A percentile compares a stretch with the other conserved stretches of the same genome.
phyloP scores from a whole-genome alignment of 2,797 vertebrate genomes.

The Xiphophorus birchmanni region DNA sequence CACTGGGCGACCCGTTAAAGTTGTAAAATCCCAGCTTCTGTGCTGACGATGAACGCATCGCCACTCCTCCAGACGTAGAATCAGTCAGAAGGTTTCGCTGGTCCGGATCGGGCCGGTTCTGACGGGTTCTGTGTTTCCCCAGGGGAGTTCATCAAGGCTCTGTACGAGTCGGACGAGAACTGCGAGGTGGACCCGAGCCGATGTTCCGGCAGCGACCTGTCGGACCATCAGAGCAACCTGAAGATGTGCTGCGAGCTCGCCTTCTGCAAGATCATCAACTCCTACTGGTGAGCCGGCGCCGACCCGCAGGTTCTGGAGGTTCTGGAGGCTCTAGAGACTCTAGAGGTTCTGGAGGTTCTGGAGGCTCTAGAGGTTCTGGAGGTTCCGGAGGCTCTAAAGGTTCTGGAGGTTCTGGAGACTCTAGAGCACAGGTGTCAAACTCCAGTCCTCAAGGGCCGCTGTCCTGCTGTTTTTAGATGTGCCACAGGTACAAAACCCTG shows the following conservation, averaged over 20 bases:
- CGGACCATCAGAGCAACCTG: constrained; percentile 94
- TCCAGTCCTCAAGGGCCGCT: no score
- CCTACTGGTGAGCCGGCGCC: constrained; percentile 87
- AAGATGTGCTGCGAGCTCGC: constrained; percentile 98
- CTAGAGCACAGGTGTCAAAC: no score
- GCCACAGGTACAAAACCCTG: no score
- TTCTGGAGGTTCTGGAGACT: no score
- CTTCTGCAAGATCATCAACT: constrained; percentile 99
- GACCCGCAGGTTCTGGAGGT: no score
- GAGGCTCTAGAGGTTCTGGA: no score
- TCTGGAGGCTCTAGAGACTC: no score
- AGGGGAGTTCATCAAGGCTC: constrained; percentile 96
- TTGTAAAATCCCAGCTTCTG: neutral
- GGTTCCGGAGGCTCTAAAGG: no score
- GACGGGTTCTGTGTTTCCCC: constrained; percentile 3
- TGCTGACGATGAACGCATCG: neutral
- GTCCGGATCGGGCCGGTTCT: neutral
- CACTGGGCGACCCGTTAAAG: neutral
- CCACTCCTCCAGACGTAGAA: neutral
- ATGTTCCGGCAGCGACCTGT: constrained; percentile 84
- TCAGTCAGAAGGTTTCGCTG: neutral
- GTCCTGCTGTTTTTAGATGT: no score
- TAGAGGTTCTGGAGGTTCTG: no score
- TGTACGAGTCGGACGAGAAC: constrained; percentile 97
- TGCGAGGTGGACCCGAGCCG: constrained; percentile 95